A percentile compares a stretch with the other conserved stretches of the same genome.
phyloP scores from a whole-genome alignment of 2,797 vertebrate species.

The Phrynocephalus forsythii region DNA sequence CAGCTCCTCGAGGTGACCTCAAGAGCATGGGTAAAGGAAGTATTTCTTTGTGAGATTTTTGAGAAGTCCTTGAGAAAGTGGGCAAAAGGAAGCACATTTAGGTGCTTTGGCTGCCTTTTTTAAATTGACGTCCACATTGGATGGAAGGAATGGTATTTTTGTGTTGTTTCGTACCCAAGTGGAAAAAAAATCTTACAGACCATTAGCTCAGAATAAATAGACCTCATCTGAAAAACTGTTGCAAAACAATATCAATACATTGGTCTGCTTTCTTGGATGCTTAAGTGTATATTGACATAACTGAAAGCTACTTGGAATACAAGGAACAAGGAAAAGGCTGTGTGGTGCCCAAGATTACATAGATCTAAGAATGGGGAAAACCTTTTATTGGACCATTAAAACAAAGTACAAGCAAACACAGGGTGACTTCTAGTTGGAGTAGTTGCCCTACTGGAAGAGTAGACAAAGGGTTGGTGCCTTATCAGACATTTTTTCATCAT shows the following conservation, averaged over 20 bases:
- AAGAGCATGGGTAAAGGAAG: slow-evolving; percentile 16
- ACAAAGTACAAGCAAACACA: too few species aligned
- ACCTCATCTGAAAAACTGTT: slow-evolving; percentile 40
- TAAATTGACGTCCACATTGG: slow-evolving; percentile 32
- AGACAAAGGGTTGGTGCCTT: not conserved
- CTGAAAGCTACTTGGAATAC: slow-evolving; percentile 5
- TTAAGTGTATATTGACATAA: slow-evolving; percentile 30
- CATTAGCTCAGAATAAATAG: slow-evolving; percentile 41
- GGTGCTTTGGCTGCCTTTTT: slow-evolving; percentile 42
- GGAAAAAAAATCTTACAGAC: slow-evolving; percentile 36
- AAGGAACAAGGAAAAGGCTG: too few species aligned
- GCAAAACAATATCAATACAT: slow-evolving; percentile 13
- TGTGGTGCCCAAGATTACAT: too few species aligned
- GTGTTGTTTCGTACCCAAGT: not conserved
- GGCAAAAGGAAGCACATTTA: not conserved
- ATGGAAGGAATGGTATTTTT: slow-evolving; percentile 29
- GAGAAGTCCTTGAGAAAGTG: slow-evolving; percentile 58
- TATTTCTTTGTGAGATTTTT: slow-evolving; percentile 47
- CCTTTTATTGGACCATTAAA: too few species aligned
- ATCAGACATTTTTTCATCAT: not conserved
- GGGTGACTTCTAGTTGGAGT: not conserved
- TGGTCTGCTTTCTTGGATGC: slow-evolving; percentile 30
- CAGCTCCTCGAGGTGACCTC: not conserved
- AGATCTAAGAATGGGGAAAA: too few species aligned
- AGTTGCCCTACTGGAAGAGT: slow-evolving; percentile 49